Percentiles rank a stretch among this genome's conserved stretches.
These are phyloP conservation scores for Drosophila littoralis DNA, from an alignment of 1,140 invertebrate species.

Conservation along the genomic window DNA sequence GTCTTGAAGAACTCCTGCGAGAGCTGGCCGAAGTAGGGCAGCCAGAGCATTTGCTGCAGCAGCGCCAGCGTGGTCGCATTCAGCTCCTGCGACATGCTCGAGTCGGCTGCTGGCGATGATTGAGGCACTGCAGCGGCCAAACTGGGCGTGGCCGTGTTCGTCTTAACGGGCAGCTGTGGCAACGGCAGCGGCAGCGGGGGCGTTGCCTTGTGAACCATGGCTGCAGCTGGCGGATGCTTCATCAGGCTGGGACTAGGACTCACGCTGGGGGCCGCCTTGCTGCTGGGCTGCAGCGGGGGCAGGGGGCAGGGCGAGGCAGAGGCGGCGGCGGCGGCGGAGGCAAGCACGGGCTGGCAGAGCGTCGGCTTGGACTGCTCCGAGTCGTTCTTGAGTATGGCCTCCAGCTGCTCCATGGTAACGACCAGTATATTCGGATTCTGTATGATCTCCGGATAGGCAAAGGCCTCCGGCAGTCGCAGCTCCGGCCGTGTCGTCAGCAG, in stretches of 20 bases:
- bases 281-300: slow-evolving; percentile 11
- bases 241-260: slow-evolving; percentile 10
- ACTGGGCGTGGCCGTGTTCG: slow-evolving; percentile 3
- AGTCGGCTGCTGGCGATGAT: slow-evolving; percentile 68
- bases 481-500: slow-evolving; percentile 89
- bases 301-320: neutral
- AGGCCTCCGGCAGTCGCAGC: slow-evolving; percentile 88
- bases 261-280: slow-evolving; percentile 31
- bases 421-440: slow-evolving; percentile 92
- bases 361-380: slow-evolving; percentile 72
- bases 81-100: slow-evolving; percentile 86
- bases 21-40: slow-evolving; percentile 88
- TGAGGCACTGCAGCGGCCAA: slow-evolving; percentile 31
- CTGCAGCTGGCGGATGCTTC: neutral
- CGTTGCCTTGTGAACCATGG: neutral
- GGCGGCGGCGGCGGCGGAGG: neutral
- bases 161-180: slow-evolving; percentile 38
- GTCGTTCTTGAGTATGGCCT: slow-evolving; percentile 88
- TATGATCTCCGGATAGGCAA: slow-evolving; percentile 89
- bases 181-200: neutral
- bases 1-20: slow-evolving; percentile 86
- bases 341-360: slow-evolving; percentile 19
- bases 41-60: slow-evolving; percentile 89
- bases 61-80: slow-evolving; percentile 88
- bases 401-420: slow-evolving; percentile 90